Evolutionary conservation across 2,888 invertebrate species (phyloP).

Genomic region (Autographa pulchrina): DNA sequence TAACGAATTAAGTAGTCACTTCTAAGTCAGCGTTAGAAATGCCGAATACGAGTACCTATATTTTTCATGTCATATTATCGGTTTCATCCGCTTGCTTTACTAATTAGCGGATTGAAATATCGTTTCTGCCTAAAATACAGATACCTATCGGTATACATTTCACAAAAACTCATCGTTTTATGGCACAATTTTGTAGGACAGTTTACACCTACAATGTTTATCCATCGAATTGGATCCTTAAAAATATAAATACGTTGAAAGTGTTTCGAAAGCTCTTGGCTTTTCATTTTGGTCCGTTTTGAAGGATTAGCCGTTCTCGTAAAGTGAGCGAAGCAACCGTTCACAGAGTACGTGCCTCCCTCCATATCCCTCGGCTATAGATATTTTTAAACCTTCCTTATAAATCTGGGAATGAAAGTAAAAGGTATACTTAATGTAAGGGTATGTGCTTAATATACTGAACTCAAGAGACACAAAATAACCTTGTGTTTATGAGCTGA

Average conservation of each 20-base stretch:
- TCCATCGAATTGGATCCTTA: conserved; percentile 7
- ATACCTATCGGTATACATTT: neutral
- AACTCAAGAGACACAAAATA: neutral
- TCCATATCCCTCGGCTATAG: conserved; percentile 32
- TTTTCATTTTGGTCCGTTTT: conserved; percentile 51
- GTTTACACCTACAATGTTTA: neutral
- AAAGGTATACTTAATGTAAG: conserved; percentile 14
- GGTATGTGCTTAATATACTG: conserved; percentile 9
- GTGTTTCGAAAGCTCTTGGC: conserved; percentile 24
- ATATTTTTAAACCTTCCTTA: conserved; percentile 49
- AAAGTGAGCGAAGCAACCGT: conserved; percentile 48
- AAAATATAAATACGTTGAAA: conserved; percentile 6
- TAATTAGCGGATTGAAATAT: neutral
- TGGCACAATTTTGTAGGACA: neutral
- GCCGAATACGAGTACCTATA: neutral
- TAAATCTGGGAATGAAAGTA: conserved; percentile 25
- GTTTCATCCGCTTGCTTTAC: neutral
- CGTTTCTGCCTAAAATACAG: neutral
- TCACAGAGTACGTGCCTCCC: conserved; percentile 45
- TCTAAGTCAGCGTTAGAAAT: neutral
- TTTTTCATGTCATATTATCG: neutral
- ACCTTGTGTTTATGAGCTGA: conserved; percentile 5
- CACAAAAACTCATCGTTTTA: neutral
- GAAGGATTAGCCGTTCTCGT: conserved; percentile 47
- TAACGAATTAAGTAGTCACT: neutral